Percentiles rank a stretch among this genome's conserved stretches.
Conservation (phyloP, 2,888 invertebrate species). For the Caenorhabditis virilis region DNA sequence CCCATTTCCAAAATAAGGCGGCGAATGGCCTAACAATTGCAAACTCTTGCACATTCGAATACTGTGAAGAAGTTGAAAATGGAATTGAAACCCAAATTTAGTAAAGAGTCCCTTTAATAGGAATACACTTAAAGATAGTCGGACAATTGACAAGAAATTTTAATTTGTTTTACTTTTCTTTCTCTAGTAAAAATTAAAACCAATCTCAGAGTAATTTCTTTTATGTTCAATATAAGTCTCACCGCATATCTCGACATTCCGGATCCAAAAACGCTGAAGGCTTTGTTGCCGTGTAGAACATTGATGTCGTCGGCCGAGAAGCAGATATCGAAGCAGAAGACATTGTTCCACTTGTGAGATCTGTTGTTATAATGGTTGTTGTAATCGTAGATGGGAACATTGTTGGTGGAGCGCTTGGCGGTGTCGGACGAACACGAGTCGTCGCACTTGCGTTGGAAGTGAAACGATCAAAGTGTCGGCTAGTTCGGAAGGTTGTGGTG, state of each 20-base stretch:
- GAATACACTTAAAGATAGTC: too few relatives aligned
- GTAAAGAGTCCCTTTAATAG: too few relatives aligned
- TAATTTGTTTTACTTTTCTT: too few relatives aligned
- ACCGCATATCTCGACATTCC: conserved; percentile 48
- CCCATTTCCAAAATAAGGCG: too few relatives aligned
- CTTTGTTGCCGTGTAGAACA: conserved; percentile 45
- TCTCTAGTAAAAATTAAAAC: not conserved
- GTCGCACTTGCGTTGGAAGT: conserved; percentile 17
- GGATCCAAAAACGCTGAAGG: conserved; percentile 50
- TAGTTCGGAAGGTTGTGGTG: too few relatives aligned
- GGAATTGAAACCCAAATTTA: too few relatives aligned
- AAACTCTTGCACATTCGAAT: too few relatives aligned
- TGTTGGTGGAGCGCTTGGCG: conserved; percentile 31
- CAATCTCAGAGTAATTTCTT: not conserved
- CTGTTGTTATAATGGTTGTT: conserved; percentile 10
- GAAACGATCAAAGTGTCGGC: conserved; percentile 27
- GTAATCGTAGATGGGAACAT: conserved; percentile 16
- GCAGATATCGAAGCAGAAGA: conserved; percentile 13
- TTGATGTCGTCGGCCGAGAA: conserved; percentile 13
- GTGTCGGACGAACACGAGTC: conserved; percentile 20
- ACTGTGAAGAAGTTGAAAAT: too few relatives aligned
- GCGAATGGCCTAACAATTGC: too few relatives aligned
- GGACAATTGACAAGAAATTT: too few relatives aligned
- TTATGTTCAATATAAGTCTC: not conserved
- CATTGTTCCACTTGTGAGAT: not conserved